Evolutionary conservation across 1,140 invertebrate species (phyloP).

Genomic region (Oedothorax gibbosus): DNA sequence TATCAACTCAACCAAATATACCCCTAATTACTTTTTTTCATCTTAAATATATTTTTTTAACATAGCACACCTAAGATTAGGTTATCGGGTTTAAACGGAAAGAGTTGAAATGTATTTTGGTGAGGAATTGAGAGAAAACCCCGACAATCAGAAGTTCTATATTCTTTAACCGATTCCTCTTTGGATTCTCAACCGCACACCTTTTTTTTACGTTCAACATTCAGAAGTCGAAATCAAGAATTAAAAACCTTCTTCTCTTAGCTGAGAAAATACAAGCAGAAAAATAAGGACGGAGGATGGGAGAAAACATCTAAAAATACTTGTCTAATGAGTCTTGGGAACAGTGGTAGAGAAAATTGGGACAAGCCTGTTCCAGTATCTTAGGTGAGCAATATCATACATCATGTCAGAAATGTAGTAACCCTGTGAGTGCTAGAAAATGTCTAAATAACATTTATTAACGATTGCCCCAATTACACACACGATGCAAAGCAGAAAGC

Average conservation of each 20-base stretch:
- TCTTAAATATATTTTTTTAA: too few relatives aligned
- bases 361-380: constrained; percentile 17
- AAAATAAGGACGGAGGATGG: neutral
- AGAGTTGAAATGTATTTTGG: too few relatives aligned
- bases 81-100: too few relatives aligned
- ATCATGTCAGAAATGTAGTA: neutral
- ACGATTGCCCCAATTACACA: too few relatives aligned
- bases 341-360: constrained; percentile 17
- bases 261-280: constrained; percentile 4
- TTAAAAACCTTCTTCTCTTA: constrained; percentile 30
- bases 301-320: constrained; percentile 45
- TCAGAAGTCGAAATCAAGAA: neutral
- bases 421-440: too few relatives aligned
- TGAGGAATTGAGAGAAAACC: too few relatives aligned
- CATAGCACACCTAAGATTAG: too few relatives aligned
- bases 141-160: neutral
- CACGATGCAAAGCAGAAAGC: too few relatives aligned
- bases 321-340: constrained; percentile 33
- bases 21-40: too few relatives aligned
- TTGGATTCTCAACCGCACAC: neutral
- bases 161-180: constrained; percentile 14
- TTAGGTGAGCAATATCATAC: neutral
- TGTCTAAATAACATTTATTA: too few relatives aligned
- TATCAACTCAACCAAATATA: too few relatives aligned
- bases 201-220: neutral